Conservation (phyloP, 2,797 vertebrate genomes). For the Gambelia wislizenii region DNA sequence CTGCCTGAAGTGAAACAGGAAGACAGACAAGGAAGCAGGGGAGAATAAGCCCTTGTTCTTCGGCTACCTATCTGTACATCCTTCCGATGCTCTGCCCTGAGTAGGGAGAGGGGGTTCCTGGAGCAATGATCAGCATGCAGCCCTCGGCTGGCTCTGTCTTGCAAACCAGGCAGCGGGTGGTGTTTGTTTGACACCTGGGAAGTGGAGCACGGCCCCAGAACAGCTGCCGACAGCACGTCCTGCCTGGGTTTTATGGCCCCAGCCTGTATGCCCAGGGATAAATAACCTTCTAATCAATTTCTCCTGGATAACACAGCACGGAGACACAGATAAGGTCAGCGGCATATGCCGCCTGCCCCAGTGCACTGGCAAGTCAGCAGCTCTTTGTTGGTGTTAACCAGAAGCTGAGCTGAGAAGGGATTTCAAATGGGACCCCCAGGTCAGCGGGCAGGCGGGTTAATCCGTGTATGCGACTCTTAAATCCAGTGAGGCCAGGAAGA, state of each 20-base stretch:
- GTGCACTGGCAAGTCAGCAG: neutral
- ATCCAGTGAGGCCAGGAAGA: conserved; percentile 17
- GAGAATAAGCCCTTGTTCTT: neutral
- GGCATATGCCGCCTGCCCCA: conserved; percentile 21
- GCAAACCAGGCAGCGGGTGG: conserved; percentile 35
- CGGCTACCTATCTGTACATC: neutral
- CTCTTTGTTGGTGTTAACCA: conserved; percentile 29
- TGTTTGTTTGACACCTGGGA: conserved; percentile 74
- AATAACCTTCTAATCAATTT: conserved; percentile 42
- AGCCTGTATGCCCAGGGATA: conserved; percentile 11
- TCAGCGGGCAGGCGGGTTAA: conserved; percentile 28
- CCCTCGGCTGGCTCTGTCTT: neutral
- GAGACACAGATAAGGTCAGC: conserved; percentile 13
- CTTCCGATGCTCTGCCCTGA: neutral
- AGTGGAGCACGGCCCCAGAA: conserved; percentile 58
- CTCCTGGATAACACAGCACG: conserved; percentile 26
- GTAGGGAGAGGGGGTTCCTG: neutral
- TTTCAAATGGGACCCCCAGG: conserved; percentile 27
- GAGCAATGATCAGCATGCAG: neutral
- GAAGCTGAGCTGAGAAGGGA: conserved; percentile 30
- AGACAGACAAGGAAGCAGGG: neutral
- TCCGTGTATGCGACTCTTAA: neutral
- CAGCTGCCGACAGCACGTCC: conserved; percentile 69
- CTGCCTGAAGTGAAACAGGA: too few species aligned
- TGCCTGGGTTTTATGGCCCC: conserved; percentile 31